Evolutionary conservation across 2,888 invertebrate genomes (phyloP), one percentile per base, ranked within the genome.

Genomic region (Hydriomena furcata): DNA sequence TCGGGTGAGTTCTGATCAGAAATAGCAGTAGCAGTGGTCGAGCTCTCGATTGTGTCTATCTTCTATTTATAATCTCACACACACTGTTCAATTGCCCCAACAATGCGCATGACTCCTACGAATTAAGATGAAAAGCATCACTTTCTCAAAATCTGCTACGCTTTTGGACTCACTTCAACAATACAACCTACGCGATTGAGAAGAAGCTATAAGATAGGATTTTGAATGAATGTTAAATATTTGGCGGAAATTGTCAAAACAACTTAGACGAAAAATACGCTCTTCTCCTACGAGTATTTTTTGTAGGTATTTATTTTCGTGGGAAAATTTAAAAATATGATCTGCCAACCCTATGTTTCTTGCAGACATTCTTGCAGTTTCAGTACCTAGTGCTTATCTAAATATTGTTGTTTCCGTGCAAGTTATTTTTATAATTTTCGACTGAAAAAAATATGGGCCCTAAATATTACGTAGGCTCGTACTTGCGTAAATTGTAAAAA

Each of bases 1-100:
- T 69, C 66, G 66, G 73, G 68, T 73, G 76, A 71, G 76, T 73
- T 77, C 78, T 64, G 73, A 71, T 78, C 79, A 75, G 65, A 85
- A 87, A 85, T 85, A 87, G 81, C 79, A 76, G 70, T 73, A 84
- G 78, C 79, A 80, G 78, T 79, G 81, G 71, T 83, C 80, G 80
- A 78, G 71, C 73, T 80, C 68, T 71, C 70, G 69, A 78, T 77
- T 75, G 68, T 78, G 66, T 75, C 67, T 72, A 73, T 79, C 72
- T 77, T 78, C 73, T 79, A 82, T 85, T 87, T 82, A 76, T 84
- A 83, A 76, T 74, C 63, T 73, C 71, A 74, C 75, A 71, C 69
- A 71, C 71, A 74, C 74, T 72, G 70, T 73, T 67, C 73, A 71
- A 77, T 73, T 72, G 68, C 68, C 68, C 63, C 67, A 63, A 68